Evolutionary conservation across 2,797 vertebrate species (phyloP).

Genomic region (Clarias pachynema): DNA sequence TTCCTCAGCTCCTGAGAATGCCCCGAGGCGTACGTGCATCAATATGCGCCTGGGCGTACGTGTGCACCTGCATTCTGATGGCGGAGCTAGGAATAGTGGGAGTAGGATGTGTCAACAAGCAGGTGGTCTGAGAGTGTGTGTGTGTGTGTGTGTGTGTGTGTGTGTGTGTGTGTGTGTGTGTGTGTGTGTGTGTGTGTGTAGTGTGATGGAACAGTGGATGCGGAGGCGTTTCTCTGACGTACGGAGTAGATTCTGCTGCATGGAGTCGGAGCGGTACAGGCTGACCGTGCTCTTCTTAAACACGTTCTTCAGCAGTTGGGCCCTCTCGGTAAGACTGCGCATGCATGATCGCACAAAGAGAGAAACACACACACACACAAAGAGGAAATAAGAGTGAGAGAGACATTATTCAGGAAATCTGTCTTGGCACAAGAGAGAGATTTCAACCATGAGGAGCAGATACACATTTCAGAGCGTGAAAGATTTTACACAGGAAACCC

Average conservation of each 20-base stretch:
- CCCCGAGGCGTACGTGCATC: conserved; percentile 26
- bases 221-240: conserved; percentile 71
- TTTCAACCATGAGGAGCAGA: background rate
- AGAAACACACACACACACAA: conserved; percentile 56
- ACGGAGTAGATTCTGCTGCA: conserved; percentile 97
- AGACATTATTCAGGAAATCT: conserved; percentile 17
- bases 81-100: conserved; percentile 39
- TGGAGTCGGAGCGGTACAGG: conserved; percentile 91
- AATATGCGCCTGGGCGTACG: conserved; percentile 22
- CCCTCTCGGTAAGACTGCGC: conserved; percentile 91
- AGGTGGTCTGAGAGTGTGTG: conserved; percentile 28
- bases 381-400: conserved; percentile 27
- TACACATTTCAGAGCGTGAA: background rate
- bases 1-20: background rate
- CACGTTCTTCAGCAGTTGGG: conserved; percentile 97
- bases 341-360: conserved; percentile 61
- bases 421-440: background rate
- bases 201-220: conserved; percentile 18
- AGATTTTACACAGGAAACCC: background rate
- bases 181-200: conserved; percentile 28
- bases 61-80: conserved; percentile 40
- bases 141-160: conserved; percentile 28
- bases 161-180: conserved; percentile 17
- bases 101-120: conserved; percentile 34
- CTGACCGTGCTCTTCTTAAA: conserved; percentile 97